Percentiles rank a stretch among this genome's conserved stretches.
phyloP scores from a whole-genome alignment of 2,113 vertebrate species.

The Tiliqua scincoides region DNA sequence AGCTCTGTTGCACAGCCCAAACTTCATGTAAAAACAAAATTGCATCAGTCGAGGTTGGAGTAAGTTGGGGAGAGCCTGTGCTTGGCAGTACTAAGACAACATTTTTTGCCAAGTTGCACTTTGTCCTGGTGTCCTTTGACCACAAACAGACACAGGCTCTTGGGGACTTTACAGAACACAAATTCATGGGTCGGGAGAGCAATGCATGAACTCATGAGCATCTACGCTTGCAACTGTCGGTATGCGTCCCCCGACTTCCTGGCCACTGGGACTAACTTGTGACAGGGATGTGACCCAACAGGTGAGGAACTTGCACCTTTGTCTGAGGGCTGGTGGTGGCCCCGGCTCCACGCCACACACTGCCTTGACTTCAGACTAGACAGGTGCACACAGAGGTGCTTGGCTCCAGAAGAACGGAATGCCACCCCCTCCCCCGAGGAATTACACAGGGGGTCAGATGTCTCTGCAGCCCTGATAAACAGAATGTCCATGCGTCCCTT shows the following conservation, averaged over 20 bases:
- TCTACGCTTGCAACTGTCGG: not conserved
- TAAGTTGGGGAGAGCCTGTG: no score
- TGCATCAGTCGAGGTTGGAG: no score
- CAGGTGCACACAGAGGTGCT: not conserved
- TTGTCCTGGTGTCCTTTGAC: not conserved
- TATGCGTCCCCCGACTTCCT: no score
- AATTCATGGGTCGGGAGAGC: not conserved
- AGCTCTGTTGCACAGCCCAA: no score
- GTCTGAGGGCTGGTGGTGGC: not conserved
- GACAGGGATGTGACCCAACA: not conserved
- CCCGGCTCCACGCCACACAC: not conserved
- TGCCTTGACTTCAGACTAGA: not conserved
- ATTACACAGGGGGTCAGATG: not conserved
- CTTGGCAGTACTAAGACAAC: not conserved
- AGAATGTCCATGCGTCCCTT: not conserved
- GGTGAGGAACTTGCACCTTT: not conserved
- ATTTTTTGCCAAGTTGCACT: not conserved
- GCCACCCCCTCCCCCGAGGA: not conserved
- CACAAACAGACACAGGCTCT: no score
- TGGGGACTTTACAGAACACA: not conserved
- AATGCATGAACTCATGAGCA: not conserved
- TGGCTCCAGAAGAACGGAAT: conserved; percentile 2
- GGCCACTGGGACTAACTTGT: not conserved
- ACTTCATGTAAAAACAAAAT: no score
- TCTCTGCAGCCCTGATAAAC: not conserved